Base-by-base conservation (phyloP, 1,140 invertebrate species). In the Chironomus striatipennis region DNA sequence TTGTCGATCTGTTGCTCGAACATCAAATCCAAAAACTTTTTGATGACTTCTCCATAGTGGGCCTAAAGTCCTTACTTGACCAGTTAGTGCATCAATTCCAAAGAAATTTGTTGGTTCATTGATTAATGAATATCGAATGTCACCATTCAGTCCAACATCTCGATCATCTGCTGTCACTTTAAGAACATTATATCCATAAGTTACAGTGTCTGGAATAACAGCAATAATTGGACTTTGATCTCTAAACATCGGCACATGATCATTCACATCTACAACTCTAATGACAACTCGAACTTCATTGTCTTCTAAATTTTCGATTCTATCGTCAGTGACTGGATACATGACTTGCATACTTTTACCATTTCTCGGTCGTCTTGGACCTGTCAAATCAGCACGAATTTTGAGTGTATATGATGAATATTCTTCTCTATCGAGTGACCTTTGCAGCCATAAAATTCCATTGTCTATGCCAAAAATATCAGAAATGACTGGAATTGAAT, bases 21-120 rank as follows among this genome's bases (percentile, higher is more conserved):
- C 92, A 83, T 94, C 92, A 78, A 94, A 94, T 3, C 91, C 91
- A 78, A 91, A 94, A 47, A 94, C 89, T 75, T 87, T 84, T 3
- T 91, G 91, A 15, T 88, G 88, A 73, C 92, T 89, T 43, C 86
- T 83, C 1, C 84, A 80, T 75, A 91, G 88, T 43, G 88, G 87
- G 6, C 86, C 85, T 18, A 92, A 85, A 0, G 90, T 87, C n/a
- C 90, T 84, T 17, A 95, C 88, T 77, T 90, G 87, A 7, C 92
- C 93, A 20, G 86, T 89, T 0, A 88, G 79, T 3, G 91, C 86
- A 80, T 94, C 91, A 75, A 94, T 89, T 75, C 89, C 87, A 79
- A 95, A 94, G 18, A 91, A 85, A 0, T 85, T 83, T 0, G 85
- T 82, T 7, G 88, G 87, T 10, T 90, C 87, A 74, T 91, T 90